Percentiles rank a stretch among this genome's conserved stretches.
Conservation (phyloP, 2,113 vertebrate genomes). For the Pristiophorus japonicus region DNA sequence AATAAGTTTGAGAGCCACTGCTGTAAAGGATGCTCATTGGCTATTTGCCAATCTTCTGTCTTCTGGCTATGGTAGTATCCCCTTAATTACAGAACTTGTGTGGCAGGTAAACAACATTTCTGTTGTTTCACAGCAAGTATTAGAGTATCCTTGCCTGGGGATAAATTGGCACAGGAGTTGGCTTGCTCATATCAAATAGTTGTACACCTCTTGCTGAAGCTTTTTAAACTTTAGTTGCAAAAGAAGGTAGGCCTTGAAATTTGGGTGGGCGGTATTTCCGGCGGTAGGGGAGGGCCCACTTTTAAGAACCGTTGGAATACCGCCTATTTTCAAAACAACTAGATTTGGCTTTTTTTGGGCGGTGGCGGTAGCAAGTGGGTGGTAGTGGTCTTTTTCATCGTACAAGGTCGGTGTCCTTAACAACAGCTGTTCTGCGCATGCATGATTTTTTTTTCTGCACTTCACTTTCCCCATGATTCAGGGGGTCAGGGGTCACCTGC, state of each 20-base stretch:
- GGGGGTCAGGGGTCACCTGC: too few species aligned
- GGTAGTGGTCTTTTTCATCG: too few species aligned
- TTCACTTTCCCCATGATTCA: too few species aligned
- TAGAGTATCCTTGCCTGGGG: background rate
- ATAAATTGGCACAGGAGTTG: background rate
- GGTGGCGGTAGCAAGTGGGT: too few species aligned
- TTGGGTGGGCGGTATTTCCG: too few species aligned
- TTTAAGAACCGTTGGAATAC: too few species aligned
- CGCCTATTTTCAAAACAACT: too few species aligned
- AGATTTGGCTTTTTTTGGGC: too few species aligned
- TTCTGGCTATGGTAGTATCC: background rate
- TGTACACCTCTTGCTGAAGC: background rate
- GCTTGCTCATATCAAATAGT: background rate
- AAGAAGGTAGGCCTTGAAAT: background rate
- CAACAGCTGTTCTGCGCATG: too few species aligned
- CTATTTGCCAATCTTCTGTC: background rate
- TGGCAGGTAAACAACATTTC: background rate
- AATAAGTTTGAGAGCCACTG: background rate
- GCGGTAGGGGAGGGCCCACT: too few species aligned
- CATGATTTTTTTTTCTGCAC: too few species aligned
- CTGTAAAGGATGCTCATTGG: background rate
- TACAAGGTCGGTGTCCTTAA: too few species aligned
- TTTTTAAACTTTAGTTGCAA: background rate
- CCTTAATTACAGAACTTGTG: conserved; percentile 1
- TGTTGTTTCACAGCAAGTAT: background rate